phyloP scores from a whole-genome alignment of 2,797 vertebrate species.

The Coracias cyanogaster region DNA sequence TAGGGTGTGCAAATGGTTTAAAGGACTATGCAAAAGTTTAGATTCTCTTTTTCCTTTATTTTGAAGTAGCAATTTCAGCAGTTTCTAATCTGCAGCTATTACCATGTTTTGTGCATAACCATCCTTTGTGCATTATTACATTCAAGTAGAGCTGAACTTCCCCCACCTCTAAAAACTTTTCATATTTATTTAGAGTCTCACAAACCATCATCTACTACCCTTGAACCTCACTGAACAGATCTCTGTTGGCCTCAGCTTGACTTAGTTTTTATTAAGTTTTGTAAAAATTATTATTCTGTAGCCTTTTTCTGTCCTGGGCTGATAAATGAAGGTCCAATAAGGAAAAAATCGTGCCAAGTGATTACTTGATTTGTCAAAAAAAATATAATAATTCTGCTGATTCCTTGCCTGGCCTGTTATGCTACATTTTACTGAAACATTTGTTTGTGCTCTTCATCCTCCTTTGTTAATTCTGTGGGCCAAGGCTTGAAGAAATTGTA shows the following conservation, averaged over 20 bases:
- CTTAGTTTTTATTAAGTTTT: no score
- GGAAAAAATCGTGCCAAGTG: not conserved
- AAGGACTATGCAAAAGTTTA: not conserved
- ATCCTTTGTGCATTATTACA: not conserved
- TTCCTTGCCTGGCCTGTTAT: not conserved
- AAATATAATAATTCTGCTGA: not conserved
- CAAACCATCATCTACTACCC: not conserved
- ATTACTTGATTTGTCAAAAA: not conserved
- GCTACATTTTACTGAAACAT: not conserved
- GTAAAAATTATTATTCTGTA: not conserved
- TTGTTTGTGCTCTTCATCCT: not conserved
- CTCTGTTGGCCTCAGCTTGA: not conserved
- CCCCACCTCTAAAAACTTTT: not conserved
- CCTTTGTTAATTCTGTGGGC: not conserved
- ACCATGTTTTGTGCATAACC: not conserved
- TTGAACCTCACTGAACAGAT: not conserved
- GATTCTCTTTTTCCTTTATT: not conserved
- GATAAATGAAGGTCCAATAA: not conserved
- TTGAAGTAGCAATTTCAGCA: not conserved
- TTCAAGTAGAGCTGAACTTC: not conserved
- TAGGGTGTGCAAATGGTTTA: not conserved
- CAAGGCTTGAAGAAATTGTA: not conserved
- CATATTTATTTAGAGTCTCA: not conserved
- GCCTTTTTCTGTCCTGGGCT: not conserved
- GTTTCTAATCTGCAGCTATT: not conserved